A percentile compares a stretch with the other conserved stretches of the same genome.
Evolutionary conservation across 2,113 vertebrate species (phyloP).

Genomic region (Todiramphus chloris): DNA sequence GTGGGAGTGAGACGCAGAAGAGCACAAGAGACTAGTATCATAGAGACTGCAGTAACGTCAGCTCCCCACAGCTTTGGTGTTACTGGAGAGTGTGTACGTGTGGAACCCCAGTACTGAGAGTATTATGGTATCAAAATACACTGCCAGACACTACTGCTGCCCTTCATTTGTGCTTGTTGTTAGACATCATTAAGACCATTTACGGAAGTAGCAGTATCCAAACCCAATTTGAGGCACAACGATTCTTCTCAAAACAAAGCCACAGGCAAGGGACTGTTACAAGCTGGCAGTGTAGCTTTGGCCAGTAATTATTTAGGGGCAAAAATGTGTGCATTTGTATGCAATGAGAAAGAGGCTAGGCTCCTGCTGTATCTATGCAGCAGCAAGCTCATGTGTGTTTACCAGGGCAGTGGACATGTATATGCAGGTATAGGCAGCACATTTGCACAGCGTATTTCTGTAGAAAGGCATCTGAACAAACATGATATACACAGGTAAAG

Average conservation of each 20-base stretch:
- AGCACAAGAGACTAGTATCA: rapidly evolving
- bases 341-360: not conserved
- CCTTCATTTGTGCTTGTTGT: not conserved
- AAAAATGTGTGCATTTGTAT: conserved; percentile 19
- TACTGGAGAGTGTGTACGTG: not conserved
- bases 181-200: not conserved
- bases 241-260: conserved; percentile 31
- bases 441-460: not conserved
- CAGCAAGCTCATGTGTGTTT: not conserved
- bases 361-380: not conserved
- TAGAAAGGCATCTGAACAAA: not conserved
- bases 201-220: not conserved
- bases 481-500: rapidly evolving
- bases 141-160: not conserved
- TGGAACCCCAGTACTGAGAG: not conserved
- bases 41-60: not conserved
- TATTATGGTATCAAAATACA: not conserved
- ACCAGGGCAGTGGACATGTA: not conserved
- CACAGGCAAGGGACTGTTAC: not conserved
- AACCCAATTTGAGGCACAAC: not conserved
- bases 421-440: not conserved
- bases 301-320: not conserved
- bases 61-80: not conserved
- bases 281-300: not conserved
- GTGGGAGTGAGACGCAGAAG: not conserved